A percentile compares a stretch with the other conserved stretches of the same genome.
Conservation (phyloP, 2,888 invertebrate genomes). For the Eupithecia abbreviata region DNA sequence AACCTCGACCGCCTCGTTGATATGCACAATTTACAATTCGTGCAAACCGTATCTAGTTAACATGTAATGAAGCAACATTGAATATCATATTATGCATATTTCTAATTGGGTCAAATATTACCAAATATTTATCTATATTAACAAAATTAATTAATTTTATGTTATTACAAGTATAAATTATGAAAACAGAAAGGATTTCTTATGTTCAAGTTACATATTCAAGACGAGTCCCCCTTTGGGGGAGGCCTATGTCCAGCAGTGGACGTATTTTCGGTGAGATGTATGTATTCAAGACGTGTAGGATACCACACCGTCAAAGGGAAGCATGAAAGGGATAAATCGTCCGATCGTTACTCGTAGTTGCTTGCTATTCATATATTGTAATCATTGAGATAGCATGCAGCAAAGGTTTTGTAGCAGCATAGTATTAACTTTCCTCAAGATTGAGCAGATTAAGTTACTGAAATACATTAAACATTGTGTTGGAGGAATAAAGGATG, state of each 20-base stretch:
- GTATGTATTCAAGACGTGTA: not conserved
- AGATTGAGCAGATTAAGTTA: constrained; percentile 20
- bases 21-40: constrained; percentile 24
- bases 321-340: constrained; percentile 61
- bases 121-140: not conserved
- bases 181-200: not conserved
- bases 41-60: constrained; percentile 2
- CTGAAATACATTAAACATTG: not conserved
- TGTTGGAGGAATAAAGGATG: not conserved
- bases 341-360: constrained; percentile 42
- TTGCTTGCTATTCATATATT: constrained; percentile 58
- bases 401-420: constrained; percentile 39
- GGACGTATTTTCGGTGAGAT: not conserved
- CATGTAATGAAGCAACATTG: constrained; percentile 9
- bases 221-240: not conserved
- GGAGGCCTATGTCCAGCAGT: not conserved
- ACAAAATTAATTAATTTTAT: not conserved
- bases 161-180: not conserved
- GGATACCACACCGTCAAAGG: constrained; percentile 40
- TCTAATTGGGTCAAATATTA: constrained; percentile 4
- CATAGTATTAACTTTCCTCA: constrained; percentile 39
- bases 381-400: constrained; percentile 51
- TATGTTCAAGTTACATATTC: not conserved
- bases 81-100: constrained; percentile 9
- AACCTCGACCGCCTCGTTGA: constrained; percentile 29